Evolutionary conservation across 2,888 invertebrate genomes (phyloP).

Genomic region (Chesias legatella): DNA sequence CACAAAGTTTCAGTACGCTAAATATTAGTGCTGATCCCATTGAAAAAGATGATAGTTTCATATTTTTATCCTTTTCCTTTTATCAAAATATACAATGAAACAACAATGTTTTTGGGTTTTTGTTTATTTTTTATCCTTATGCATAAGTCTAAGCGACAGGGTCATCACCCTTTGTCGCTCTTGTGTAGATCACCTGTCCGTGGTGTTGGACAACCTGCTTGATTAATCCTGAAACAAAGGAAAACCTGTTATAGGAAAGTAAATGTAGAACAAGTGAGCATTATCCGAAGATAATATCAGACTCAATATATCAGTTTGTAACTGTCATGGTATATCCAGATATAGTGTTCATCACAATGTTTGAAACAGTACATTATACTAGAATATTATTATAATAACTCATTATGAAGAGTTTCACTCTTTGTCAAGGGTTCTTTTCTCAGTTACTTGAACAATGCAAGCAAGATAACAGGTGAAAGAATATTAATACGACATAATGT

Average conservation of each 20-base stretch:
- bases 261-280: not conserved
- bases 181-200: constrained; percentile 97
- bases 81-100: constrained; percentile 15
- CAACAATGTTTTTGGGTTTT: constrained; percentile 34
- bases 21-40: too few species aligned
- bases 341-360: constrained; percentile 54
- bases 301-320: constrained; percentile 83
- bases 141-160: constrained; percentile 83
- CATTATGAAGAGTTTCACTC: too few species aligned
- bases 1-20: constrained; percentile 40
- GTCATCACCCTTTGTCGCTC: constrained; percentile 97
- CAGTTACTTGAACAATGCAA: too few species aligned
- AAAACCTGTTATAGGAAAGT: constrained; percentile 1
- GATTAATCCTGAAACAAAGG: constrained; percentile 86
- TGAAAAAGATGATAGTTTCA: too few species aligned
- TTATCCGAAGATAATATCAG: constrained; percentile 48
- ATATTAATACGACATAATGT: too few species aligned
- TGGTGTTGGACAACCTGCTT: constrained; percentile 98
- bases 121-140: constrained; percentile 69
- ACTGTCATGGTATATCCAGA: constrained; percentile 64
- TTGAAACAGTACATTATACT: too few species aligned
- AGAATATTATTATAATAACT: too few species aligned
- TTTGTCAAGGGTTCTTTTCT: too few species aligned
- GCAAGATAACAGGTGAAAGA: too few species aligned
- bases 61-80: not conserved